Evolutionary conservation across 2,888 invertebrate species (phyloP), one percentile per base, ranked within the genome.

Genomic region (Orchestes rusci): DNA sequence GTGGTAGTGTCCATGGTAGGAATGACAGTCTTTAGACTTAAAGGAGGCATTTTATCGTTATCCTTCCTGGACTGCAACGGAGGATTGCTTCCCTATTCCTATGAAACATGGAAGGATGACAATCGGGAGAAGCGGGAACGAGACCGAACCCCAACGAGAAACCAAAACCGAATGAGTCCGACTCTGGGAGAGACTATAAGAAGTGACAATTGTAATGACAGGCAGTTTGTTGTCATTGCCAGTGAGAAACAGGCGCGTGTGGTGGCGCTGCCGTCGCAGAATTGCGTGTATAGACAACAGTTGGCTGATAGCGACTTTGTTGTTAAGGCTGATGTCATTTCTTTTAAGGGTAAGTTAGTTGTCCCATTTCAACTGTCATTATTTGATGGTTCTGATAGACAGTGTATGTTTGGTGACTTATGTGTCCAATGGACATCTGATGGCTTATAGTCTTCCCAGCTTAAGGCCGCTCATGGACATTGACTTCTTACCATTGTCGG

Each of bases 31-130:
- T 94, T 95, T 75, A 84, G 94, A 71, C 76, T 97, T 71, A 95
- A 93, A 73, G 97, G 96, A 61, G 83, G 91, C 65, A 90, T 97
- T 64, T 73, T 95, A 62, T 82, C 86, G 55, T 88, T 96, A 82
- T 89, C 92, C 54, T 97, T 99, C 74, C 76, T 99, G 67, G 96
- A 99, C 75, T 89, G 88, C 67, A 89, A 85, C 65, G 96, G 96
- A 64, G 82, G 87, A 64, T 77, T 96, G 58, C 85, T 96, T 65
- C 88, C 90, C 49, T 85, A 87, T 64, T 82, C 89, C 31, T 89
- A 81, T 64, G 95, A 95, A 70, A 79, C 85, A 59, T 97, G 95
- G 94, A 86, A 79, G 67, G 95, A 95, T 64, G 90, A 91, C 60
- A 82, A 80, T 63, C 76, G 75, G 69, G 83, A 84, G 55, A 65